phyloP scores from a whole-genome alignment of 2,797 vertebrate species.

The Scarus forsteni region DNA sequence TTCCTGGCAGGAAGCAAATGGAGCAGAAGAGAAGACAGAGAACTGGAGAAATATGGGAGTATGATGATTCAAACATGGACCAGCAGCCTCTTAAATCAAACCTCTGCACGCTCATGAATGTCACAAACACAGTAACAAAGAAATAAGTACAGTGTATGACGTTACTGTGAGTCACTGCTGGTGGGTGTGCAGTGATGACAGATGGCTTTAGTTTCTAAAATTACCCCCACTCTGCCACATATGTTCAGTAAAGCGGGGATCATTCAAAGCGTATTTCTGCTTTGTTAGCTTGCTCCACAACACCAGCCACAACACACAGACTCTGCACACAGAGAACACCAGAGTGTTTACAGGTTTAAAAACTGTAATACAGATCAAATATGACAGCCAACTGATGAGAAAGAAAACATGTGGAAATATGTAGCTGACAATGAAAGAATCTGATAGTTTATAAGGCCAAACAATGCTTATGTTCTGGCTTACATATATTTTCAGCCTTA shows the following conservation, averaged over 20 bases:
- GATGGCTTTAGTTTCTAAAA: conserved; percentile 56
- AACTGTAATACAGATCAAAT: not conserved
- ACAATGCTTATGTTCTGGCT: too few species aligned
- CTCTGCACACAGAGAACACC: not conserved
- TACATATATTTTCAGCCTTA: too few species aligned
- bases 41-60: conserved; percentile 9
- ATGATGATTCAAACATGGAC: conserved; percentile 4
- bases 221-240: conserved; percentile 1
- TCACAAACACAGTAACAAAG: conserved; percentile 14
- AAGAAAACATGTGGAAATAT: too few species aligned
- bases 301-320: not conserved
- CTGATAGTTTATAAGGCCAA: too few species aligned
- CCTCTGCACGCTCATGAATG: conserved; percentile 8
- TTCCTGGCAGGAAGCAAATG: conserved; percentile 29
- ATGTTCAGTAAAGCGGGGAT: conserved; percentile 11
- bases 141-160: conserved; percentile 31
- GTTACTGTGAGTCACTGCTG: conserved; percentile 47
- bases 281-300: not conserved
- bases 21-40: conserved; percentile 29
- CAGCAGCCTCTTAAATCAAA: not conserved
- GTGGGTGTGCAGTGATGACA: conserved; percentile 40
- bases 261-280: not conserved
- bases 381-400: not conserved
- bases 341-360: not conserved
- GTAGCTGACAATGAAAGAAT: too few species aligned